Conservation (phyloP, 2,888 invertebrate genomes). For the Orchestes rusci region DNA sequence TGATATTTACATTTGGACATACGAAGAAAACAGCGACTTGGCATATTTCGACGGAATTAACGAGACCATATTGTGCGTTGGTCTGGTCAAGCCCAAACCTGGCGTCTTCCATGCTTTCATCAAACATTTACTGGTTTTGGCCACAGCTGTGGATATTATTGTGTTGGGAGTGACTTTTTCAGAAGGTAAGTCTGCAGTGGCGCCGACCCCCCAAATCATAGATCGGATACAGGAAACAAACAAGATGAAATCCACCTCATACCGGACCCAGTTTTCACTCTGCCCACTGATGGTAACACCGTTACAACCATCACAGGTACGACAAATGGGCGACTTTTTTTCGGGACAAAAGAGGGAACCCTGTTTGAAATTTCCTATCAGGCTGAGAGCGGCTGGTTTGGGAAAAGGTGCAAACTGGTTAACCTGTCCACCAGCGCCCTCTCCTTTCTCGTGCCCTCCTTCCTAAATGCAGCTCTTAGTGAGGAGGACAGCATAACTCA, state of each 20-base stretch:
- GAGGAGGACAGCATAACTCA: conserved; percentile 87
- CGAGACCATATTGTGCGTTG: conserved; percentile 91
- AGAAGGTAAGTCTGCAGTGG: conserved; percentile 37
- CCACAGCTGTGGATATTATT: conserved; percentile 92
- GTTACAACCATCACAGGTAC: conserved; percentile 79
- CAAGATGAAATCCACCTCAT: conserved; percentile 82
- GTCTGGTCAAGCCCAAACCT: conserved; percentile 78
- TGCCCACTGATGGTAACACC: conserved; percentile 83
- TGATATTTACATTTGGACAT: conserved; percentile 97
- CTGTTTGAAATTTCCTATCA: conserved; percentile 93
- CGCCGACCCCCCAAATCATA: no score
- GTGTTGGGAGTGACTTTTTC: conserved; percentile 67
- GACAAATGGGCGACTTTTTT: conserved; percentile 80
- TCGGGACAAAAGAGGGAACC: conserved; percentile 91
- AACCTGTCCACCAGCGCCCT: conserved; percentile 87
- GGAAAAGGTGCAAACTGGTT: conserved; percentile 88
- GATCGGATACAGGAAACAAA: neutral
- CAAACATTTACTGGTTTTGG: conserved; percentile 81
- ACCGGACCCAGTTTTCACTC: conserved; percentile 88
- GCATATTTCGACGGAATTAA: conserved; percentile 94
- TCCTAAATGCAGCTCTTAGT: conserved; percentile 75
- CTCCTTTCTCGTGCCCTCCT: conserved; percentile 83
- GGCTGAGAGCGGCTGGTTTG: conserved; percentile 88
- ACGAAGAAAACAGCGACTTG: conserved; percentile 89
- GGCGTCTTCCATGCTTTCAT: conserved; percentile 88